These are phyloP conservation scores for Xylocopa sonorina DNA, from an alignment of 1,140 invertebrate species.

Conservation along the genomic window DNA sequence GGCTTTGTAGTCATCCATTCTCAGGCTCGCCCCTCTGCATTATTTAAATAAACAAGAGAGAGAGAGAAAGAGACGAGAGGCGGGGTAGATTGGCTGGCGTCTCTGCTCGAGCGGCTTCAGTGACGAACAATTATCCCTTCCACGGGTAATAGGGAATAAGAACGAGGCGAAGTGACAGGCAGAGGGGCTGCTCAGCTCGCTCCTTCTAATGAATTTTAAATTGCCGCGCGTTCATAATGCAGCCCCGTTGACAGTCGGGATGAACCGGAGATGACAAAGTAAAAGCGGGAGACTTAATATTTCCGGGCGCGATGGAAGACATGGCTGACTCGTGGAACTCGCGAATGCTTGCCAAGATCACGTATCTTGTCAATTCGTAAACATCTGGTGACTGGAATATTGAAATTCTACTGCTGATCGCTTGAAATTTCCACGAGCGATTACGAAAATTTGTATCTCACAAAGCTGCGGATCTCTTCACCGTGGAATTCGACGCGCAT, in stretches of 20 bases:
- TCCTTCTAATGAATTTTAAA: slow-evolving; percentile 81
- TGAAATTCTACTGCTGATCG: no score
- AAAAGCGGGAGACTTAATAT: slow-evolving; percentile 74
- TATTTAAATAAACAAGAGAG: slow-evolving; percentile 81
- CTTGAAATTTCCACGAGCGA: no score
- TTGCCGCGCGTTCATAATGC: slow-evolving; percentile 80
- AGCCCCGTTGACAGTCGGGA: slow-evolving; percentile 72
- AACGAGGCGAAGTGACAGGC: slow-evolving; percentile 68
- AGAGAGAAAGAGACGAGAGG: no score
- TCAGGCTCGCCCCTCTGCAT: slow-evolving; percentile 69
- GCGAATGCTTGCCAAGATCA: neutral
- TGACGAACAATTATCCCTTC: slow-evolving; percentile 81
- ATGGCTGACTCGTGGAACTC: neutral
- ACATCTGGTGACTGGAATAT: neutral
- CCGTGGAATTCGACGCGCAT: no score
- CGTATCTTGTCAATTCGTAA: neutral
- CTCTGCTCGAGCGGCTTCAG: slow-evolving; percentile 61
- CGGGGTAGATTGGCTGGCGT: slow-evolving; percentile 74
- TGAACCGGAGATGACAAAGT: slow-evolving; percentile 79
- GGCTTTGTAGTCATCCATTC: slow-evolving; percentile 81
- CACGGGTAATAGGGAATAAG: slow-evolving; percentile 36
- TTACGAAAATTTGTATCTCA: no score
- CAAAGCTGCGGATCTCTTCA: no score
- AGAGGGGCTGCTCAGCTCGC: slow-evolving; percentile 45
- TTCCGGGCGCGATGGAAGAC: slow-evolving; percentile 54